Base-by-base conservation (phyloP, 2,113 vertebrate species). In the Rhagologus leucostigma region DNA sequence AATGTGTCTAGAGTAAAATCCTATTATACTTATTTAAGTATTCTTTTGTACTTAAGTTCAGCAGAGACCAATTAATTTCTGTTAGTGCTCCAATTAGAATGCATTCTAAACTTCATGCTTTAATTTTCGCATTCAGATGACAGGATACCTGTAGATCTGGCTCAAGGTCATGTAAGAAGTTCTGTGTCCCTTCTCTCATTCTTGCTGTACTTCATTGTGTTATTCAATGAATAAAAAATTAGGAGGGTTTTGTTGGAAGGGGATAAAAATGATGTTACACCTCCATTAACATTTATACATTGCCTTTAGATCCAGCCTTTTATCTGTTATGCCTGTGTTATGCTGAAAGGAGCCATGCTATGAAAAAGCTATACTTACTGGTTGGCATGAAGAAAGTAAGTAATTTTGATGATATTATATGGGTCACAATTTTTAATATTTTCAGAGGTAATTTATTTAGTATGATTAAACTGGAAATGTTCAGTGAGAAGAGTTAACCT, bases 101-200 rank as follows among this genome's bases (percentile, higher is more conserved):
- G 53, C n/a, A 73, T 80, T 96, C 73, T 46, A 49, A 94, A 93
- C 29, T 73, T 60, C 50, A 53, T 76, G 59, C 64, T 94, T 96
- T 93, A 77, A 93, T 95, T 97, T 97, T 60, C 49, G 49, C 7
- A 15, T 35, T 84, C 69, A 60, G 47, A 91, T 87, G 89, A 95
- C 67, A 92, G 68, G 71, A 84, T 84, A 89, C 52, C 46, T 75
- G 16, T 35, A 87, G 76, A 70, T 41, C 84, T 96, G 84, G 41
- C n/a, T 95, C 52, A 70, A 85, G 70, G 64, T 74, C 79, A 65
- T 16, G 22, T 33, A 60, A 71, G 68, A 85, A 60, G 16, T 63
- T 82, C 13, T 80, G 29, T 35, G 29, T 56, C 35, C n/a, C 27
- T 95, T 76, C n/a, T 79, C 18, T 82, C 64, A 75, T 84, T 88